phyloP scores from a whole-genome alignment of 2,113 vertebrate genomes.

The Charina bottae region DNA sequence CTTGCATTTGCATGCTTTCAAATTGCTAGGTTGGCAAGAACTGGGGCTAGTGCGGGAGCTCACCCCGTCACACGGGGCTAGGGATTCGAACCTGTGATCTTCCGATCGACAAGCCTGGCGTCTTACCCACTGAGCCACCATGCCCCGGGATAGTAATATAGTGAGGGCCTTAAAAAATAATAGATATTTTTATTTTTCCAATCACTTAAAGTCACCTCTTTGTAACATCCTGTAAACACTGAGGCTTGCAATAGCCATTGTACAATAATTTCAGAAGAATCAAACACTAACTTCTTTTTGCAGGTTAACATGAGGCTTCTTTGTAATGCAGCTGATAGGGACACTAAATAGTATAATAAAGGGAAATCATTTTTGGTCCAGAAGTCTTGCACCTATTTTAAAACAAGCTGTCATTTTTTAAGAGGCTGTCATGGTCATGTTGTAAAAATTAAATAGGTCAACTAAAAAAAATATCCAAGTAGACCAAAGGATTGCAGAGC shows the following conservation, averaged over 20 bases:
- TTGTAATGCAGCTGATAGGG: not conserved
- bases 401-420: not conserved
- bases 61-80: too few species aligned
- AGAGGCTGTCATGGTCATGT: not conserved
- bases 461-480: not conserved
- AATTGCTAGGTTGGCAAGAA: too few species aligned
- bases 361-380: not conserved
- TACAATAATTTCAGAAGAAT: not conserved
- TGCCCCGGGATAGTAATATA: not conserved
- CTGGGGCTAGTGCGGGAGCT: too few species aligned
- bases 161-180: not conserved
- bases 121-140: too few species aligned
- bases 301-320: not conserved
- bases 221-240: not conserved
- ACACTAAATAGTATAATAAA: not conserved
- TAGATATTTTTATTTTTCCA: not conserved
- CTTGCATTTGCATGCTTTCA: too few species aligned
- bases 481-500: not conserved
- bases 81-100: too few species aligned
- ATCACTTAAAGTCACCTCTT: not conserved
- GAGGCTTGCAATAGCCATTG: not conserved
- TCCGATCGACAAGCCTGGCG: too few species aligned
- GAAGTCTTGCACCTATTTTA: not conserved
- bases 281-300: not conserved
- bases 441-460: not conserved